Percentiles rank a stretch among this genome's conserved stretches.
These are phyloP conservation scores for Melanargia galathea DNA, from an alignment of 2,888 invertebrate species.

Conservation along the genomic window DNA sequence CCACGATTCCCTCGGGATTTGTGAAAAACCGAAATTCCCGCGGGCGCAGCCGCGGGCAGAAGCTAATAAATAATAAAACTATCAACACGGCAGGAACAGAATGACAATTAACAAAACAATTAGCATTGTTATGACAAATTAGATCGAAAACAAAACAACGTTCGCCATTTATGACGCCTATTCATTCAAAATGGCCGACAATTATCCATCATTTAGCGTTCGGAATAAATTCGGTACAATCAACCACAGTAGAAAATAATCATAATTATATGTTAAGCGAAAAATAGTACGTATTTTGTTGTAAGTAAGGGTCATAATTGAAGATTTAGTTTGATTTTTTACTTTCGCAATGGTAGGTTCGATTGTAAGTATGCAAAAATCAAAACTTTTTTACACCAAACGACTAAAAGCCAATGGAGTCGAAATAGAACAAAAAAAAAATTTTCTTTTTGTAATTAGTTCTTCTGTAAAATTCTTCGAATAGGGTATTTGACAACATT, in stretches of 20 bases:
- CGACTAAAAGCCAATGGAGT: constrained; percentile 4
- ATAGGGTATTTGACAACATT: too few relatives aligned
- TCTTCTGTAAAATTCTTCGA: too few relatives aligned
- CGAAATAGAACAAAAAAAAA: too few relatives aligned
- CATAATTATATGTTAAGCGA: constrained; percentile 17
- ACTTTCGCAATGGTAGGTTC: constrained; percentile 15
- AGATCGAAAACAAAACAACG: constrained; percentile 50
- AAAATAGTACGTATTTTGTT: constrained; percentile 18
- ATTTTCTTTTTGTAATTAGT: too few relatives aligned
- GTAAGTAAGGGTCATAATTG: constrained; percentile 8
- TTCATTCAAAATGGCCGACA: constrained; percentile 66
- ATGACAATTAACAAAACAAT: constrained; percentile 57
- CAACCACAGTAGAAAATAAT: constrained; percentile 10
- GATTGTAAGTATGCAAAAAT: constrained; percentile 69
- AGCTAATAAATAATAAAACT: constrained; percentile 9
- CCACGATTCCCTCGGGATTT: too few relatives aligned
- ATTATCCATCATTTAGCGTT: constrained; percentile 59
- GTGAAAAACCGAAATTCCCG: too few relatives aligned
- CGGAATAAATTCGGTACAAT: constrained; percentile 36
- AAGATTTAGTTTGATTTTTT: constrained; percentile 5
- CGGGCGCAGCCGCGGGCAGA: too few relatives aligned
- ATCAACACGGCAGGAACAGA: constrained; percentile 46
- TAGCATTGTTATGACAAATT: constrained; percentile 63
- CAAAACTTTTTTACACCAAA: constrained; percentile 28
- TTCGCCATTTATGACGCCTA: constrained; percentile 54